phyloP scores from a whole-genome alignment of 2,113 vertebrate genomes.

The Ariopsis seemanni region DNA sequence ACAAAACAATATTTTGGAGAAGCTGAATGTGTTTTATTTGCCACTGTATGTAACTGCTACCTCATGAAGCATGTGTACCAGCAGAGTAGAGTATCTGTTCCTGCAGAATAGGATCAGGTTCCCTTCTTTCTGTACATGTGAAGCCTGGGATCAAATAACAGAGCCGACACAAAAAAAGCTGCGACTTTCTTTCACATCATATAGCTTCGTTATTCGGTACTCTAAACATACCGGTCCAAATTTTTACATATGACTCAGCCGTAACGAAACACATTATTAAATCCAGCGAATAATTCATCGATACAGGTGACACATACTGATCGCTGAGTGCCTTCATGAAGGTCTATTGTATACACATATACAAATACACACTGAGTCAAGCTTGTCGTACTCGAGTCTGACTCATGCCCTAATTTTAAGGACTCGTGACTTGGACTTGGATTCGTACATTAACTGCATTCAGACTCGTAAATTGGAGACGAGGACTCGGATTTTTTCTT shows the following conservation, averaged over 20 bases:
- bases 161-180: neutral
- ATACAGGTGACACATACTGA: neutral
- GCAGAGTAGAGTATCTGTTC: slow-evolving; percentile 21
- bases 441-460: too few relatives aligned
- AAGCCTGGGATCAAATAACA: slow-evolving; percentile 36
- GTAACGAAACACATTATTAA: neutral
- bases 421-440: too few relatives aligned
- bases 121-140: slow-evolving; percentile 41
- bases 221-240: neutral
- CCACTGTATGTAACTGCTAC: neutral
- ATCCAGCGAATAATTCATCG: neutral
- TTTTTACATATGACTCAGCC: neutral
- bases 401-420: too few relatives aligned
- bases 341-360: neutral
- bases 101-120: slow-evolving; percentile 31
- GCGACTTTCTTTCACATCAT: neutral
- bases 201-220: neutral
- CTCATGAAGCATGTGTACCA: neutral
- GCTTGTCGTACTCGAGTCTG: too few relatives aligned
- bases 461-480: too few relatives aligned
- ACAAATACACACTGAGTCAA: neutral
- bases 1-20: neutral
- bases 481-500: too few relatives aligned
- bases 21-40: neutral
- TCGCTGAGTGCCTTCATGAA: neutral